phyloP scores from a whole-genome alignment of 1,140 invertebrate species.

The Tribolium castaneum region DNA sequence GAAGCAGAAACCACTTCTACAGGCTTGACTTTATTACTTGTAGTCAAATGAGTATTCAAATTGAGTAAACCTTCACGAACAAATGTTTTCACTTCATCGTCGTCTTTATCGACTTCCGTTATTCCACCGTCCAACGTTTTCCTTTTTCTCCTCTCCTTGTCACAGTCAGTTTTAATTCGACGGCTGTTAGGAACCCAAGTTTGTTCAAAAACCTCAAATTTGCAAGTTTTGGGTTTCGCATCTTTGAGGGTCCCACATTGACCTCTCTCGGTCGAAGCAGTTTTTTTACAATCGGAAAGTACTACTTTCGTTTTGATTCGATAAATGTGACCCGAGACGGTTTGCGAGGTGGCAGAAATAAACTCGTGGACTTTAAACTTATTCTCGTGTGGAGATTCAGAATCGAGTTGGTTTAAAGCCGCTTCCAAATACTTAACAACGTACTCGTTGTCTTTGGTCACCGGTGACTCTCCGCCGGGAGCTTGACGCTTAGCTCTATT shows the following conservation, averaged over 20 bases:
- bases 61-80: slow-evolving; percentile 10
- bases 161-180: slow-evolving; percentile 46
- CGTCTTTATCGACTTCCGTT: background rate
- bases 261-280: slow-evolving; percentile 24
- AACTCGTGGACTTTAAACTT: slow-evolving; percentile 50
- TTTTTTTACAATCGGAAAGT: slow-evolving; percentile 42
- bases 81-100: background rate
- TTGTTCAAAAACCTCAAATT: slow-evolving; percentile 68
- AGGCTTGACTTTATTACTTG: slow-evolving; percentile 38
- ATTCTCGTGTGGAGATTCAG: slow-evolving; percentile 21
- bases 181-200: slow-evolving; percentile 66
- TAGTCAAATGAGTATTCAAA: slow-evolving; percentile 41
- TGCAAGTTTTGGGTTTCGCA: slow-evolving; percentile 54
- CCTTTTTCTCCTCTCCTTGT: background rate
- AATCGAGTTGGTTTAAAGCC: slow-evolving; percentile 57
- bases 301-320: slow-evolving; percentile 48
- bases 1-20: slow-evolving; percentile 54
- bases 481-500: slow-evolving; percentile 33
- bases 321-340: slow-evolving; percentile 49
- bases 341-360: slow-evolving; percentile 48
- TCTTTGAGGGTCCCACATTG: slow-evolving; percentile 54
- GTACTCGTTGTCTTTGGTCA: slow-evolving; percentile 56
- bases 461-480: slow-evolving; percentile 5
- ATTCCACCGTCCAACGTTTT: background rate
- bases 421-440: slow-evolving; percentile 61